Conservation (phyloP, 2,888 invertebrate species). For the Tiphia femorata region DNA sequence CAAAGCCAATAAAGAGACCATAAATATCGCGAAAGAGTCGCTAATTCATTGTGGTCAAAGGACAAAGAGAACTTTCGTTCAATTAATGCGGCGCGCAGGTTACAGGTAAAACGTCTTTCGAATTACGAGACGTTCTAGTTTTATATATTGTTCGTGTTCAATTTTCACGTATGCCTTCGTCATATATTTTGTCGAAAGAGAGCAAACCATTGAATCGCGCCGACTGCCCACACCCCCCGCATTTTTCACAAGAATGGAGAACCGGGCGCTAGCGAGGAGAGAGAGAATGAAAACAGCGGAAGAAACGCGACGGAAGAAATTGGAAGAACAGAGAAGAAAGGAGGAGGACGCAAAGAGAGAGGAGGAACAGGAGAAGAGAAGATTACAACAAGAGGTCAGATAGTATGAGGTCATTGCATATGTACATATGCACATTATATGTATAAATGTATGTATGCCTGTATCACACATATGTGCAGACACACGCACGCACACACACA, state of each 20-base stretch:
- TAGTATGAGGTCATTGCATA: too few relatives aligned
- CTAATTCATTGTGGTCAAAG: conserved; percentile 68
- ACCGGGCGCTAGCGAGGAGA: conserved; percentile 77
- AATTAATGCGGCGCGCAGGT: conserved; percentile 57
- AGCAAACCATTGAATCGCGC: too few relatives aligned
- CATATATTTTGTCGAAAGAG: conserved; percentile 65
- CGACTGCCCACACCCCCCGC: conserved; percentile 70
- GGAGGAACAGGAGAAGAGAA: conserved; percentile 67
- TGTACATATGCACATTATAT: too few relatives aligned
- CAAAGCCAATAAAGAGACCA: conserved; percentile 69
- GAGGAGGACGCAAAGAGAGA: conserved; percentile 64
- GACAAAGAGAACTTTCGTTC: conserved; percentile 55
- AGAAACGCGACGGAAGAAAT: conserved; percentile 53
- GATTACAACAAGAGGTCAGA: conserved; percentile 68
- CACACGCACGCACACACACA: background rate
- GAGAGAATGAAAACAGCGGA: conserved; percentile 66
- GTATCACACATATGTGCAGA: conserved; percentile 16
- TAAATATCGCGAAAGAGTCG: conserved; percentile 73
- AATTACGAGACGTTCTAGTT: background rate
- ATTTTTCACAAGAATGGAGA: conserved; percentile 81
- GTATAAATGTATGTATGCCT: too few relatives aligned
- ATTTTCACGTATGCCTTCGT: background rate
- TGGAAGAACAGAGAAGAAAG: conserved; percentile 67
- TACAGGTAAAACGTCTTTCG: conserved; percentile 45
- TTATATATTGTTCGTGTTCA: background rate